Base-by-base conservation (phyloP, 1,140 invertebrate species). In the Adoxophyes honmai region DNA sequence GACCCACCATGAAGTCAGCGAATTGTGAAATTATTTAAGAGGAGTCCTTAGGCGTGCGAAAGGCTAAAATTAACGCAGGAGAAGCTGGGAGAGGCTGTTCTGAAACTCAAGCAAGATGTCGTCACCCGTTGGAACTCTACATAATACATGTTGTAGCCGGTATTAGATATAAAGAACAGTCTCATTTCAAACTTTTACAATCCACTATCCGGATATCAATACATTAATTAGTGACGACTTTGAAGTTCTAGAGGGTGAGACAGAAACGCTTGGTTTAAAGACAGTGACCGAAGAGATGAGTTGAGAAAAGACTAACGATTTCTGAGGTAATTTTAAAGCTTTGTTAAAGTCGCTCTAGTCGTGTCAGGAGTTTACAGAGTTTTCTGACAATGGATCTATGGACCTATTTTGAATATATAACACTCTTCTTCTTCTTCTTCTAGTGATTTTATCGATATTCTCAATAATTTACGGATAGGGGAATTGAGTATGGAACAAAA, bases 91-190 rank as follows among this genome's bases (percentile, higher is more conserved):
- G 8, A 39, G 3, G 9, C 14, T n/a, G 28, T 34, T 9, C 28
- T 65, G 5, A 70, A 68, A 39, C n/a, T 70, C 16, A 60, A 64
- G 14, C 65, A 68, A 55, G 65, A 70, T 21, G 57, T 64, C 0
- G 7, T 42, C 0, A 68, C 65, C 0, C 14, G 59, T 10, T 71
- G 69, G 69, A 68, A 69, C 39, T 69, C 66, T 2, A 63, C 63
- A 1, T 66, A 55, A 18, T 36, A 57, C 11, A 72, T 72, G 66
- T 21, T 72, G 9, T 6, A 61, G 16, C 59, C 58, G 13, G 10
- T 65, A 11, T 2, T 63, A 4, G 36, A 4, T 10, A 55, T 59
- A 9, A 68, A 66, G 51, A 56, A 68, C 18, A 35, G 33, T 15
- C 44, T 60, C 10, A n/a, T 55, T 62, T 9, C 42, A 59, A 13